Evolutionary conservation across 2,888 invertebrate species (phyloP), one percentile per base, ranked within the genome.

Genomic region (Scaptodrosophila latifasciaeformis): DNA sequence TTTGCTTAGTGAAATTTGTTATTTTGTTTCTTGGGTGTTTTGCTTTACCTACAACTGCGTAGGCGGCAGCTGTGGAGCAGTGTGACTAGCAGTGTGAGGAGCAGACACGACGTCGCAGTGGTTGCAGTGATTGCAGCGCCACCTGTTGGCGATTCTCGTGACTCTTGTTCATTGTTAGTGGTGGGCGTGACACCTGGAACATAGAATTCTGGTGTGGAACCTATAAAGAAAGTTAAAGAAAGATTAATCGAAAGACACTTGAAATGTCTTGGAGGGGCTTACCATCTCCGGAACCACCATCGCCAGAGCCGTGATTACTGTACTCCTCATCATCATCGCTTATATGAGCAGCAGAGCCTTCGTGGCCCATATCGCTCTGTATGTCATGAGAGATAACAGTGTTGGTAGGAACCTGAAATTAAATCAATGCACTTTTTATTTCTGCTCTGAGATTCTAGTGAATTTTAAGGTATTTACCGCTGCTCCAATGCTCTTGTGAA

Each of bases 331-430:
- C 86, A 45, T 85, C 85, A 42, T 83, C 83, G 62, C 75, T 74
- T 53, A 68, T 72, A 27, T 77, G 80, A 21, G 82, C 84, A 7
- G 59, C 75, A 29, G 86, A 86, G 18, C 86, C 86, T 59, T 86
- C 86, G 29, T 81, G 82, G 34, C 85, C 86, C 86, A 86, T 86
- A 62, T 86, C 86, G 58, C 84, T 83, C 68, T 86, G 86, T 58
- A 86, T 84, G 51, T 86, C 86, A 17, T 85, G 86, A 49, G 82
- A 81, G 43, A 81, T 69, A 51, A 81, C 74, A 37, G 70, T 65
- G 13, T 70, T 67, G 1, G 82, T 70, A 7, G 85, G 85, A 54
- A 84, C 65, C 86, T 86, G 21, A 29, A 6, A 35, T 35, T 4
- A 12, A n/a, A 31, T 37, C 12, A n/a, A n/a, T 31, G 10, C 10